phyloP scores from a whole-genome alignment of 2,797 vertebrate genomes.

The Aselliscus stoliczkanus region DNA sequence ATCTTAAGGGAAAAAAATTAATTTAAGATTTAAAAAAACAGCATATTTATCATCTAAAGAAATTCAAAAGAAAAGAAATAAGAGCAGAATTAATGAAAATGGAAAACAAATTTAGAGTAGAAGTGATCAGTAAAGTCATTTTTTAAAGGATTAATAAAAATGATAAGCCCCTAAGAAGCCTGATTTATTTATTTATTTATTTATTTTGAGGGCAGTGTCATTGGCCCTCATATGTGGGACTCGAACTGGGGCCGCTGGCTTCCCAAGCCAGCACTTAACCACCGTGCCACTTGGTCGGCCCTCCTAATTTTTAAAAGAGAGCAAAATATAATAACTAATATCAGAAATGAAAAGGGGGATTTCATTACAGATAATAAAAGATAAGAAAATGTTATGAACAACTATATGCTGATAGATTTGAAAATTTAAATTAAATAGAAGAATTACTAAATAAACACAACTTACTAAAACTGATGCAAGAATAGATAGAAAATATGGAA shows the following conservation, averaged over 20 bases:
- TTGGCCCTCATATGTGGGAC: too few species aligned
- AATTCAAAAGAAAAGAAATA: slow-evolving; percentile 1
- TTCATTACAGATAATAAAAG: neutral
- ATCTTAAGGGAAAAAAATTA: too few species aligned
- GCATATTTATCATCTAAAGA: neutral
- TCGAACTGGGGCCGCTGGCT: too few species aligned
- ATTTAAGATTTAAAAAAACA: neutral
- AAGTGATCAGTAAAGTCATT: neutral
- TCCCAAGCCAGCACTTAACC: too few species aligned
- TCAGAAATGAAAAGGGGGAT: neutral
- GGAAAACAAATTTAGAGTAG: neutral
- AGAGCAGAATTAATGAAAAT: neutral
- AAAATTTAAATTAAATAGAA: neutral
- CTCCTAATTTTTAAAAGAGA: neutral
- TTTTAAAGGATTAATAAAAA: neutral
- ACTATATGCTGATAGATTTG: neutral
- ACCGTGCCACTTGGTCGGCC: too few species aligned
- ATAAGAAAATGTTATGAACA: neutral
- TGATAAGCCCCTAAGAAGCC: neutral
- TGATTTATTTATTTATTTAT: too few species aligned
- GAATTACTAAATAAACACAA: neutral
- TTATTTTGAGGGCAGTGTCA: too few species aligned
- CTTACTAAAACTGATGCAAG: neutral
- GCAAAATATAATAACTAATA: neutral
- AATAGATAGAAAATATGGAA: slow-evolving; percentile 35